Conservation (phyloP, 2,113 vertebrate species). For the Dendropsophus ebraccatus region DNA sequence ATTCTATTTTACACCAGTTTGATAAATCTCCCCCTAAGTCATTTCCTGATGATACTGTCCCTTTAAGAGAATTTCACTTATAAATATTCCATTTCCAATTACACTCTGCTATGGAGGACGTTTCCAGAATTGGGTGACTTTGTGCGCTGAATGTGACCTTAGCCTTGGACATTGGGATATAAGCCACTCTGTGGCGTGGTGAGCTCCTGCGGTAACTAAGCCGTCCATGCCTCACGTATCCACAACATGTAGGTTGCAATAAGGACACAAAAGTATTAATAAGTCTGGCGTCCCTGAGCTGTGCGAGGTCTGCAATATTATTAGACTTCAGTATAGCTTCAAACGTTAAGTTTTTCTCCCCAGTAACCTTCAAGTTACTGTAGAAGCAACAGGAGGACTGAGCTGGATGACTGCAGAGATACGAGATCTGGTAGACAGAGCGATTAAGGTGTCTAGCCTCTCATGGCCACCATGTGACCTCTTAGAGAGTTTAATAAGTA, state of each 20-base stretch:
- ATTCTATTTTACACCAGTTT: no score
- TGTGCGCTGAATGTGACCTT: slow-evolving; percentile 4
- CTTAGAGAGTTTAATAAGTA: not conserved
- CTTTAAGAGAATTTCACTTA: not conserved
- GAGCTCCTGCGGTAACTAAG: not conserved
- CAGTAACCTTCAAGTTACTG: not conserved
- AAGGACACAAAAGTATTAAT: not conserved
- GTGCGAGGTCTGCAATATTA: not conserved
- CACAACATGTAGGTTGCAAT: not conserved
- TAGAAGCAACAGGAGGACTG: not conserved
- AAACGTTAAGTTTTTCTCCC: not conserved
- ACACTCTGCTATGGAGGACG: not conserved
- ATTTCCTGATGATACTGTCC: no score
- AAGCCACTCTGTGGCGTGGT: not conserved
- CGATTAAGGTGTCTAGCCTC: not conserved
- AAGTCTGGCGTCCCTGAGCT: not conserved
- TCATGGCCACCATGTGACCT: slow-evolving; percentile 8
- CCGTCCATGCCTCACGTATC: not conserved
- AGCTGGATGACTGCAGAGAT: not conserved
- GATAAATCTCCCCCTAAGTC: no score
- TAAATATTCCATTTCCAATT: not conserved
- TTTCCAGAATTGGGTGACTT: not conserved
- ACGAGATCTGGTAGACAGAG: not conserved
- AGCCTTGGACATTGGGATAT: not conserved
- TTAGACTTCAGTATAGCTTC: not conserved